Conservation (phyloP, 2,113 vertebrate species). For the Anser brachyrhynchus region DNA sequence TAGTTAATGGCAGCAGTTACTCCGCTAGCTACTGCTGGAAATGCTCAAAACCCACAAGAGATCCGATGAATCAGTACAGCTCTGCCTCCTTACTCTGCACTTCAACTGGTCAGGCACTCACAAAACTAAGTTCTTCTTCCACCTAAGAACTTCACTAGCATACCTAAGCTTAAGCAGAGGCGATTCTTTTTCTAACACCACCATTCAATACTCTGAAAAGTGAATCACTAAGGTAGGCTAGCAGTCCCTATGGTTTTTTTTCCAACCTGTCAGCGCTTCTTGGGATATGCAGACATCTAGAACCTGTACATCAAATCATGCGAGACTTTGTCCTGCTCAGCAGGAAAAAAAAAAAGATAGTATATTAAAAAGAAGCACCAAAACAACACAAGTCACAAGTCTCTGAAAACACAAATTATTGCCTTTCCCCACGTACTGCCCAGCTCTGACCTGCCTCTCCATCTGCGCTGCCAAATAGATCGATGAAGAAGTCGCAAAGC, state of each 20-base stretch:
- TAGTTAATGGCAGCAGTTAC: background rate
- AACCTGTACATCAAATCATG: background rate
- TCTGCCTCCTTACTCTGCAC: background rate
- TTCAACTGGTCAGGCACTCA: background rate
- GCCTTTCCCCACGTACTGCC: background rate
- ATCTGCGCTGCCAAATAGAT: background rate
- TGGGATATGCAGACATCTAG: background rate
- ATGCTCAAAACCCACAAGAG: background rate
- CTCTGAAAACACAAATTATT: background rate
- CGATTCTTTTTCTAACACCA: background rate
- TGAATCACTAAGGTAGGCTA: background rate
- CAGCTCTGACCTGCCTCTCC: background rate
- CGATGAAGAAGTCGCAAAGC: background rate
- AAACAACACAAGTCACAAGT: background rate
- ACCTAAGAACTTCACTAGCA: background rate
- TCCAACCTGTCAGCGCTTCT: background rate
- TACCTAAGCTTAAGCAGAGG: background rate
- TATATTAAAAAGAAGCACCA: background rate
- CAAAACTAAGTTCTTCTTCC: background rate
- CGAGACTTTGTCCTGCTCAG: background rate
- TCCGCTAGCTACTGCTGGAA: background rate
- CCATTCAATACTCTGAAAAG: background rate
- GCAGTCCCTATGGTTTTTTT: background rate
- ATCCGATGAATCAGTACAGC: background rate
- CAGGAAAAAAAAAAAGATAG: background rate